These are phyloP conservation scores for Isurus oxyrinchus DNA, from an alignment of 2,113 vertebrate genomes.

Conservation along the genomic window DNA sequence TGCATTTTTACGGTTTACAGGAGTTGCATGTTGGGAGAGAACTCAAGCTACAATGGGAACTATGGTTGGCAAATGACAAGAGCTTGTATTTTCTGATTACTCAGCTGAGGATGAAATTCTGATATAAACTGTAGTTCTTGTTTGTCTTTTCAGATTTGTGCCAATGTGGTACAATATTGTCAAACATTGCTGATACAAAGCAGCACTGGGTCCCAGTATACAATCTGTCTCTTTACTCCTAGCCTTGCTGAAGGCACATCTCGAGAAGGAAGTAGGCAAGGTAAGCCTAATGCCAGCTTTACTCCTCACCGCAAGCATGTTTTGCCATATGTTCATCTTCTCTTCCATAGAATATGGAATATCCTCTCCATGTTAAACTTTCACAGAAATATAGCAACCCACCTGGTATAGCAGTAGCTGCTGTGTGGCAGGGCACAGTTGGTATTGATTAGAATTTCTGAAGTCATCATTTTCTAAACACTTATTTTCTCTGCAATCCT, in stretches of 20 bases:
- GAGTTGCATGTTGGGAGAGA: neutral
- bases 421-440: neutral
- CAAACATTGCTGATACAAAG: slow-evolving; percentile 84
- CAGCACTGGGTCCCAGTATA: slow-evolving; percentile 73
- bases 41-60: neutral
- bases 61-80: neutral
- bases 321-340: neutral
- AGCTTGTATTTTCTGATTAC: neutral
- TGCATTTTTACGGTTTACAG: neutral
- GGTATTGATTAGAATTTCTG: neutral
- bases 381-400: neutral
- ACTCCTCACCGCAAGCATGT: neutral
- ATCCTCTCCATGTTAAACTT: neutral
- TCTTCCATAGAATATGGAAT: neutral
- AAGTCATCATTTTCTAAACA: neutral
- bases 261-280: slow-evolving; percentile 73
- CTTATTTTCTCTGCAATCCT: neutral
- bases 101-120: neutral
- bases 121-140: slow-evolving; percentile 1
- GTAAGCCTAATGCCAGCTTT: slow-evolving; percentile 47
- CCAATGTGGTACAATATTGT: slow-evolving; percentile 96
- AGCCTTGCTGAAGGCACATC: slow-evolving; percentile 77
- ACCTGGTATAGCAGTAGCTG: neutral
- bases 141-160: slow-evolving; percentile 72
- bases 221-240: slow-evolving; percentile 86